phyloP scores from a whole-genome alignment of 2,113 vertebrate genomes.

The Zingel zingel region DNA sequence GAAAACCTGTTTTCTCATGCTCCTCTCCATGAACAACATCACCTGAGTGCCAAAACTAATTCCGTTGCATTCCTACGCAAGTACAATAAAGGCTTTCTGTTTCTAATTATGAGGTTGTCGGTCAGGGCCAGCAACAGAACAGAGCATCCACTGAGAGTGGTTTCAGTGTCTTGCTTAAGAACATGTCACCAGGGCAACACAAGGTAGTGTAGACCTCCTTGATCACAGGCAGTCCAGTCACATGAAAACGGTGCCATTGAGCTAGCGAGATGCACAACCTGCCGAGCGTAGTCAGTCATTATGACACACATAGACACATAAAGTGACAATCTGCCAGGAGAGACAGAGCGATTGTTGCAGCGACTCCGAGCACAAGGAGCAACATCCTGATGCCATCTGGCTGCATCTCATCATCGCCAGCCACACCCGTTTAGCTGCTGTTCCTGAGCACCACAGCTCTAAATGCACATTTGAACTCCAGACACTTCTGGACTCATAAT shows the following conservation, averaged over 20 bases:
- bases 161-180: not conserved
- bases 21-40: not conserved
- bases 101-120: not conserved
- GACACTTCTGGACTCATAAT: slow-evolving; percentile 71
- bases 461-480: slow-evolving; percentile 56
- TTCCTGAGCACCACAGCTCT: slow-evolving; percentile 20
- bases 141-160: not conserved
- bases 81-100: no score
- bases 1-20: slow-evolving; percentile 19
- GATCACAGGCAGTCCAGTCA: slow-evolving; percentile 5
- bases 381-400: slow-evolving; percentile 64
- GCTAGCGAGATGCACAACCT: slow-evolving; percentile 24
- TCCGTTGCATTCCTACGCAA: no score
- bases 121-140: not conserved
- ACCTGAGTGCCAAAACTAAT: not conserved
- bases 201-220: not conserved
- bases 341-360: slow-evolving; percentile 36
- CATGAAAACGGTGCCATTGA: slow-evolving; percentile 27
- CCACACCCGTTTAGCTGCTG: slow-evolving; percentile 45
- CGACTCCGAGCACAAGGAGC: slow-evolving; percentile 33
- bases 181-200: not conserved
- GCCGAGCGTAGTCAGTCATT: slow-evolving; percentile 37
- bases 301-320: slow-evolving; percentile 35
- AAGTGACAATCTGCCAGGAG: slow-evolving; percentile 48
- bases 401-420: slow-evolving; percentile 50